Base-by-base conservation (phyloP, 2,888 invertebrate species). In the Trichacis sp. region DNA sequence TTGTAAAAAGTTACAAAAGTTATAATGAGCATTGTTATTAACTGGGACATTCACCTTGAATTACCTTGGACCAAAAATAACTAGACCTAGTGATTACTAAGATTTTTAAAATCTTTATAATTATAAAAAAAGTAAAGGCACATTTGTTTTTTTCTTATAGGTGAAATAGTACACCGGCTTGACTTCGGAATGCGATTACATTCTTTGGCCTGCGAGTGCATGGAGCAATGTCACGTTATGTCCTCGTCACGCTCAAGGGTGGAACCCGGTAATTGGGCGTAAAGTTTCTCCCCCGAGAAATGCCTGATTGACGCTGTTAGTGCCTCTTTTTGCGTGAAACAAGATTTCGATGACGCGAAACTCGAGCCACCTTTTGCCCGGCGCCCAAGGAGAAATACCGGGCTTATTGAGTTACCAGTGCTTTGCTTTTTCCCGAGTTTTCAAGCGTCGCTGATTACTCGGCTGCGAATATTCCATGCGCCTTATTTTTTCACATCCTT, bases 131-230 rank as follows among this genome's bases (percentile, higher is more conserved):
- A n/a, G n/a, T n/a, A n/a, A n/a, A n/a, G n/a, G n/a, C n/a, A n/a
- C n/a, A n/a, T n/a, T n/a, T n/a, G n/a, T n/a, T n/a, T n/a, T n/a
- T n/a, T n/a, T n/a, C n/a, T 66, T 66, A 59, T 56, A 66, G 66
- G 66, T 59, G 62, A 66, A 66, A 62, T 59, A 50, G 48, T 62
- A 63, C 50, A 55, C 12, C 51, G 51, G 45, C 50, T 47, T 45
- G 60, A 60, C 67, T 67, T 67, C 46, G 53, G 49, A 63, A 67
- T 63, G 67, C 62, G 67, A 62, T 66, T 66, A 66, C 55, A 66
- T 59, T 66, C 52, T 12, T 42, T 55, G 58, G 52, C 45, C 42
- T 8, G 42, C 15, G 15, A 14, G 9, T 43, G 18, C 55, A 30
- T 18, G 36, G 42, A 33, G 29, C 50, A 19, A 38, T 36, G 19